A percentile compares a stretch with the other conserved stretches of the same genome.
These are phyloP conservation scores for Myotis davidii DNA, from an alignment of 2,113 vertebrate species.

Conservation along the genomic window DNA sequence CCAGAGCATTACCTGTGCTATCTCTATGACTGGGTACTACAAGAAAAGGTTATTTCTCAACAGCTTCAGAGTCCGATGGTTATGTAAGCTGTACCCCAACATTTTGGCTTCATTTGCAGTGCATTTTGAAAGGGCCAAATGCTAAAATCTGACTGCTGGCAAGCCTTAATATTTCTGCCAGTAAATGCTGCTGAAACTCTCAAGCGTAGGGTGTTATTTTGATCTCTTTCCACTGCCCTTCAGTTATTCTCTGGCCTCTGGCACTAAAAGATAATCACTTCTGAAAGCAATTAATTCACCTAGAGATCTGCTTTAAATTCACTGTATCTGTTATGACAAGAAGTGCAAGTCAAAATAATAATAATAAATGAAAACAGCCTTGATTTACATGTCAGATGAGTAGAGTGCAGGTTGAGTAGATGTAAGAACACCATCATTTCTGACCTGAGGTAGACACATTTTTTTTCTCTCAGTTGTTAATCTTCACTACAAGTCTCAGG, in stretches of 20 bases:
- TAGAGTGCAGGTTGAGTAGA: background rate
- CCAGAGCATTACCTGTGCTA: constrained; percentile 11
- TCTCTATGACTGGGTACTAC: background rate
- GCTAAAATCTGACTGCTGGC: constrained; percentile 58
- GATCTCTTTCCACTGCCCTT: constrained; percentile 22
- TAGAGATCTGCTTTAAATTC: constrained; percentile 51
- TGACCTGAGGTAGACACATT: background rate
- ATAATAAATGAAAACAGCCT: constrained; percentile 45
- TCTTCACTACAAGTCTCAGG: background rate
- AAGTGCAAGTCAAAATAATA: constrained; percentile 55
- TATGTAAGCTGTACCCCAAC: constrained; percentile 50
- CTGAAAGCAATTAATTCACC: constrained; percentile 51
- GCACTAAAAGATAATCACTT: constrained; percentile 67
- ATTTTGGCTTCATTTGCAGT: constrained; percentile 58
- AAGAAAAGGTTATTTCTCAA: constrained; percentile 62
- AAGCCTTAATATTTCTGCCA: constrained; percentile 62
- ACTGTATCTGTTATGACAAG: constrained; percentile 47
- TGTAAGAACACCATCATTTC: background rate
- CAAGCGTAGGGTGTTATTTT: constrained; percentile 26
- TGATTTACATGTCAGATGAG: constrained; percentile 40
- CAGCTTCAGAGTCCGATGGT: constrained; percentile 28
- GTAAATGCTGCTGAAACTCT: constrained; percentile 65
- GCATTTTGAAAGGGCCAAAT: constrained; percentile 65
- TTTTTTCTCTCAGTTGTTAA: constrained; percentile 35
- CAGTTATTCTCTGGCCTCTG: constrained; percentile 36